Evolutionary conservation across 2,797 vertebrate species (phyloP), one percentile per base, ranked within the genome.

Genomic region (Poeciliopsis paucimaculata): DNA sequence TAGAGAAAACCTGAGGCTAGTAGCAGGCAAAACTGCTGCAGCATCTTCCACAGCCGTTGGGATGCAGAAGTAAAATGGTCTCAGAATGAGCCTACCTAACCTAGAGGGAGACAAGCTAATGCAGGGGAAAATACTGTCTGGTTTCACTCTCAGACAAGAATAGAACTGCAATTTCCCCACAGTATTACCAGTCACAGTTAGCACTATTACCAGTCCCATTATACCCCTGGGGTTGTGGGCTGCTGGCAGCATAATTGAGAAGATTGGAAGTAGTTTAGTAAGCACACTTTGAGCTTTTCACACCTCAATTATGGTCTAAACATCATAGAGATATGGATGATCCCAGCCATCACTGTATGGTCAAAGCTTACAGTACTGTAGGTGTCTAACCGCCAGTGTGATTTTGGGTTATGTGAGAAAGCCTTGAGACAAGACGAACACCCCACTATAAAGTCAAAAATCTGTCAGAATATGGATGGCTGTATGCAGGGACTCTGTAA

Each of bases 151-250:
- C 28, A 34, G 60, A n/a, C 31, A 36, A 34, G 62, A 64, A 36
- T 64, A 64, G 31, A 64, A 10, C 62, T 64, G 62, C 34, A 64
- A 64, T 64, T 64, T 64, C 62, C 62, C 62, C 62, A 64, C 34
- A 36, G 62, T 36, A 36, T 64, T 36, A 64, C 62, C 62, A 64
- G 62, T 36, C 34, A 64, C 28, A 62, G 31, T 64, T 64, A 64
- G 62, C 34, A 8, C 34, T 36, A 36, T 64, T 36, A 64, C 62
- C 34, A 64, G 57, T 62, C 28, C 28, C 57, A 62, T 62, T 62
- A 62, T 34, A 8, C 15, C 57, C 57, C 57, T 2, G 6, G 57
- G 57, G 57, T 34, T 34, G 57, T 62, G 28, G 28, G 18, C 57
- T 34, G 57, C 28, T 62, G 57, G 57, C 28, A 62, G 57, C 6